Evolutionary conservation across 2,797 vertebrate species (phyloP).

Genomic region (Oryzias dopingdopingensis): DNA sequence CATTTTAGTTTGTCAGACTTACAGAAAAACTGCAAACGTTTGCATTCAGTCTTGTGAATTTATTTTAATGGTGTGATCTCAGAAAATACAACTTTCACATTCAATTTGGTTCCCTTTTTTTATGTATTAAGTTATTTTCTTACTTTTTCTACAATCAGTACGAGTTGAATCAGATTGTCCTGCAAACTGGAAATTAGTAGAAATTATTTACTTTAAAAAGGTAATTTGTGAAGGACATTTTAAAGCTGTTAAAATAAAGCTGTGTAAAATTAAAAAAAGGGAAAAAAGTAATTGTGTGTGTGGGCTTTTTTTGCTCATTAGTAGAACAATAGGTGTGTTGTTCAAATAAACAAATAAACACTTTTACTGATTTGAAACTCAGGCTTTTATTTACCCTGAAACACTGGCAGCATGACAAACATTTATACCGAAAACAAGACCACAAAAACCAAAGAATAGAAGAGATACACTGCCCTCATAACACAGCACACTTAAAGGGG

Average conservation of each 20-base stretch:
- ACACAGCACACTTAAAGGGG: constrained; percentile 8
- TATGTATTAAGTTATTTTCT: no score
- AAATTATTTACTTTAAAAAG: not conserved
- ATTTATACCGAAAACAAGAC: constrained; percentile 70
- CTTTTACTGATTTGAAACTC: constrained; percentile 48
- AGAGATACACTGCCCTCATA: not conserved
- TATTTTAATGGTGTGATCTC: no score
- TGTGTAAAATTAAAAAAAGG: not conserved
- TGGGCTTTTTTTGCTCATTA: constrained; percentile 5
- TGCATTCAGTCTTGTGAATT: no score
- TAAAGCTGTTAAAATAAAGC: not conserved
- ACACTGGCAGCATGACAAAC: constrained; percentile 74
- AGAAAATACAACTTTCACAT: no score
- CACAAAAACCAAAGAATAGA: constrained; percentile 1
- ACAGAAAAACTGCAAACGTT: no score
- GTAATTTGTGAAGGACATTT: not conserved
- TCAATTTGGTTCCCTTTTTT: no score
- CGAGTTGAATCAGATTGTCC: no score
- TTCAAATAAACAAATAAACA: constrained; percentile 34
- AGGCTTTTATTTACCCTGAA: constrained; percentile 77
- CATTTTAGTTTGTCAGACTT: no score
- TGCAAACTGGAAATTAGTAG: no score
- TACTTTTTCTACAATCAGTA: no score
- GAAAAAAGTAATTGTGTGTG: not conserved
- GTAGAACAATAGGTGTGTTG: constrained; percentile 9